These are phyloP conservation scores for Atherinomorus stipes DNA, from an alignment of 2,113 vertebrate species.

Conservation along the genomic window DNA sequence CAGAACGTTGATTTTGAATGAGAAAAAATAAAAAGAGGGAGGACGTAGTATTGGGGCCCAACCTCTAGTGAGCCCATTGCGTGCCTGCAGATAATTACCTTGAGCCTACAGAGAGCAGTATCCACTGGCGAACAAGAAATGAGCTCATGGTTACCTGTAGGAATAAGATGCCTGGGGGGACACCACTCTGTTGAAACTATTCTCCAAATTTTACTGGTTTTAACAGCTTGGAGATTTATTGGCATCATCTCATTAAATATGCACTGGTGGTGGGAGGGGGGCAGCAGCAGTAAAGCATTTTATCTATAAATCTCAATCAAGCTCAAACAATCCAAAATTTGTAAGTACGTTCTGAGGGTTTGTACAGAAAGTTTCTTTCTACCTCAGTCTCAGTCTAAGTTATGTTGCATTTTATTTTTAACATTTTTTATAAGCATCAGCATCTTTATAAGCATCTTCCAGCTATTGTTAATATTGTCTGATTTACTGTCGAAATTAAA, in stretches of 20 bases:
- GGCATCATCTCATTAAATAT: no score
- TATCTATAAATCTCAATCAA: no score
- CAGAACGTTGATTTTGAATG: neutral
- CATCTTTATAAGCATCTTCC: no score
- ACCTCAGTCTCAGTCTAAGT: neutral
- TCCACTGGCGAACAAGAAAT: slow-evolving; percentile 69
- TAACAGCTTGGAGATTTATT: neutral
- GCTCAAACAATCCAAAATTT: neutral
- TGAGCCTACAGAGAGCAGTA: slow-evolving; percentile 72
- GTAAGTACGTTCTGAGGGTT: neutral
- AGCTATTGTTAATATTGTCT: no score
- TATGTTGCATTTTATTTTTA: neutral
- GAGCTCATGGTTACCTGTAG: slow-evolving; percentile 78
- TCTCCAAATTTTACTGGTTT: slow-evolving; percentile 14
- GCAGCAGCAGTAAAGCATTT: no score
- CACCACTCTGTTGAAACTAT: slow-evolving; percentile 16
- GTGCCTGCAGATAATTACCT: slow-evolving; percentile 80
- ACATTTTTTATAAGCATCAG: no score
- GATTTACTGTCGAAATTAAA: no score
- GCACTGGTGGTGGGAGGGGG: no score
- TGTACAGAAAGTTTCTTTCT: neutral
- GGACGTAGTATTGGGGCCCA: slow-evolving; percentile 28
- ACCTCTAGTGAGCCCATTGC: slow-evolving; percentile 56
- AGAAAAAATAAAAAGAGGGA: slow-evolving; percentile 9
- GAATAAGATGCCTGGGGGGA: slow-evolving; percentile 54